Evolutionary conservation across 2,113 vertebrate species (phyloP).

Genomic region (Zosterops hypoxanthus): DNA sequence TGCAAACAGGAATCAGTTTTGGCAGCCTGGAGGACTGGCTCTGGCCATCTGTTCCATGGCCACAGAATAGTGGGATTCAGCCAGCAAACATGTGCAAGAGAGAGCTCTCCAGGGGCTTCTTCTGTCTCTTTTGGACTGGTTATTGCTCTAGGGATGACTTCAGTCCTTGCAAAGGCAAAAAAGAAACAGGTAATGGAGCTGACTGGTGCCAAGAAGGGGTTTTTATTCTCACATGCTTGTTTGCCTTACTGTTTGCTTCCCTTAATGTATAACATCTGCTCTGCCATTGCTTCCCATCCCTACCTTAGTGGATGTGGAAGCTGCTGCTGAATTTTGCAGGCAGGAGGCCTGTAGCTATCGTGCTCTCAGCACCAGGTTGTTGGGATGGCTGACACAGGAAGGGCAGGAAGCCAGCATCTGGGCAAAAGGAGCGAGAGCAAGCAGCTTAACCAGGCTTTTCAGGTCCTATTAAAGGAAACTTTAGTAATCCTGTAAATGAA

Average conservation of each 20-base stretch:
- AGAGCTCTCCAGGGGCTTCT: not conserved
- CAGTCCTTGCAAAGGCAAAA: not conserved
- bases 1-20: not conserved
- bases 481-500: not conserved
- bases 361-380: not conserved
- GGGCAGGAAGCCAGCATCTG: not conserved
- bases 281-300: accelerated
- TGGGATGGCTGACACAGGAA: not conserved
- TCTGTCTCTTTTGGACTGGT: not conserved
- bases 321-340: not conserved
- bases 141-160: not conserved
- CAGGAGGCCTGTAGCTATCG: accelerated
- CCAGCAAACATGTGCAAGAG: not conserved
- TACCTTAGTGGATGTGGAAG: not conserved
- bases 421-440: not conserved
- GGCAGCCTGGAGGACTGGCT: not conserved
- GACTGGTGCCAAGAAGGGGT: not conserved
- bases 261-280: not conserved
- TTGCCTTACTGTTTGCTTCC: not conserved
- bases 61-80: not conserved
- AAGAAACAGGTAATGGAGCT: not conserved
- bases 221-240: not conserved
- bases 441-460: not conserved
- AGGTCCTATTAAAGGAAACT: not conserved
- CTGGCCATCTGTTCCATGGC: not conserved